These are phyloP conservation scores for Hippocampus zosterae DNA, from an alignment of 2,113 vertebrate species.

Conservation along the genomic window DNA sequence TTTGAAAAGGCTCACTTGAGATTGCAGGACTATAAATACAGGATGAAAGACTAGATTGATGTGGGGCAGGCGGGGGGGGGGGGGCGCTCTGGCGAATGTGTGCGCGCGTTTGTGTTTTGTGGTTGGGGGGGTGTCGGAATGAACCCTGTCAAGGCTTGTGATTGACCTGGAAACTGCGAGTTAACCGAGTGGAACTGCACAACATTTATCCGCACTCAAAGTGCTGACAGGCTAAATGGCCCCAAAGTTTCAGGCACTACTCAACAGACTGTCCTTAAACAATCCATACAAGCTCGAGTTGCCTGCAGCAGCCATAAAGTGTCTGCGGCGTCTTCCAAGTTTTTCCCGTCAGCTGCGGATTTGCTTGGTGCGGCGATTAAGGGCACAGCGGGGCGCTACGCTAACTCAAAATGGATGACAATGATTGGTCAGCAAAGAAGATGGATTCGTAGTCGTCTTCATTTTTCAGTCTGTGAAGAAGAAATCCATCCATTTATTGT, in stretches of 20 bases:
- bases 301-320: slow-evolving; percentile 24
- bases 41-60: slow-evolving; percentile 50
- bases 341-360: slow-evolving; percentile 30
- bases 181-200: slow-evolving; percentile 66
- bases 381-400: slow-evolving; percentile 28
- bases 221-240: slow-evolving; percentile 63
- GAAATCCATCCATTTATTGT: background rate
- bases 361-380: slow-evolving; percentile 32
- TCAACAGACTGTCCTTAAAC: slow-evolving; percentile 31
- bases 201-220: slow-evolving; percentile 59
- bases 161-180: slow-evolving; percentile 66
- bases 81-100: slow-evolving; percentile 6
- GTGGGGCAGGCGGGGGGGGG: slow-evolving; percentile 3
- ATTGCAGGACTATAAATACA: slow-evolving; percentile 55
- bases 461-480: background rate
- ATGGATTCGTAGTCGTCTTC: background rate
- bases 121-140: slow-evolving; percentile 27
- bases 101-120: slow-evolving; percentile 11
- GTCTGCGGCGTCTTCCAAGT: slow-evolving; percentile 11
- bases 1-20: slow-evolving; percentile 52
- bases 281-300: slow-evolving; percentile 30
- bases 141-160: slow-evolving; percentile 58
- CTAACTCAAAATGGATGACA: background rate
- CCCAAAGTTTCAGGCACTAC: slow-evolving; percentile 37
- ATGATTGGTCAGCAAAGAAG: background rate